phyloP scores from a whole-genome alignment of 2,113 vertebrate species.

The Ammodramus savannarum region DNA sequence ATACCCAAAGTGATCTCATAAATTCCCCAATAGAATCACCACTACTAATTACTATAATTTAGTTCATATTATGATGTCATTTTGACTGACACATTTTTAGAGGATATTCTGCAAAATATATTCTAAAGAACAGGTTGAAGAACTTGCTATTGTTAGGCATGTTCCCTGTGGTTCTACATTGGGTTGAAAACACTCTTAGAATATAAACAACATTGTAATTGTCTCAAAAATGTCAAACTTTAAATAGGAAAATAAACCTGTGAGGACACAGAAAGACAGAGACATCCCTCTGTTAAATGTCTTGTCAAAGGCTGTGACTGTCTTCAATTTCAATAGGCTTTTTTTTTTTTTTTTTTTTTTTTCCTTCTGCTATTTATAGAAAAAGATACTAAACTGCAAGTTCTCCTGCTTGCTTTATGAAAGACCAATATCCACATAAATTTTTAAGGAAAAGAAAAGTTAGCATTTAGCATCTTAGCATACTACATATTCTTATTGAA shows the following conservation, averaged over 20 bases:
- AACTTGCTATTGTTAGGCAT: not conserved
- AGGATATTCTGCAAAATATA: not conserved
- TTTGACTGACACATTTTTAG: not conserved
- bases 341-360: not conserved
- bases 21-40: not conserved
- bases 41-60: not conserved
- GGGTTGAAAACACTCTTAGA: not conserved
- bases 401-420: not conserved
- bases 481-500: not conserved
- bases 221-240: not conserved
- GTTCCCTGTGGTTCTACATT: not conserved
- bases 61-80: not conserved
- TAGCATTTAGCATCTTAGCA: not conserved
- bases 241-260: not conserved
- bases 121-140: not conserved
- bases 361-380: not conserved
- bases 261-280: not conserved
- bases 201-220: not conserved
- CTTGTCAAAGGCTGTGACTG: not conserved
- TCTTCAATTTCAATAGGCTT: not conserved
- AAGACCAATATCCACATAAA: not conserved
- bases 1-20: not conserved
- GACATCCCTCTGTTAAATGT: not conserved
- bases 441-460: not conserved
- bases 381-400: not conserved